Percentiles rank a stretch among this genome's conserved stretches.
Conservation (phyloP, 1,140 invertebrate species). For the Triops longicaudatus region DNA sequence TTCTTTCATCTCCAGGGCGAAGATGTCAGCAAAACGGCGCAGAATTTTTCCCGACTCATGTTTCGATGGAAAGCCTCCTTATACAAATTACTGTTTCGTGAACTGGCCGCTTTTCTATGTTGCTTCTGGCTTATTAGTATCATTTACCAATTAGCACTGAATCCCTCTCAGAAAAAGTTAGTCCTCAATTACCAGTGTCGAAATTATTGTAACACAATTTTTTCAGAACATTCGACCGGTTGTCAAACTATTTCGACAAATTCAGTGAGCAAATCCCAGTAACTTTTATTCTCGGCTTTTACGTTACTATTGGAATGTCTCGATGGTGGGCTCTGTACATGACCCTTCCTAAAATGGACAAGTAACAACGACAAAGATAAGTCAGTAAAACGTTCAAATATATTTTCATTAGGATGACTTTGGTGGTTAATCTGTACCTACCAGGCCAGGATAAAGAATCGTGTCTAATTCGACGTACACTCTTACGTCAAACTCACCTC, state of each 20-base stretch:
- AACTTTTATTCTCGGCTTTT: constrained; percentile 82
- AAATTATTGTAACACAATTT: background rate
- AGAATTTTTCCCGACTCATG: constrained; percentile 41
- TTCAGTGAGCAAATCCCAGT: constrained; percentile 71
- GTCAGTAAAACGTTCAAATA: background rate
- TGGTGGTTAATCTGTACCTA: constrained; percentile 54
- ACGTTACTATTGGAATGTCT: constrained; percentile 55
- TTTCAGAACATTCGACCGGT: constrained; percentile 57
- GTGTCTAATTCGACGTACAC: constrained; percentile 50
- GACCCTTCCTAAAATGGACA: constrained; percentile 3
- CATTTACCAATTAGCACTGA: constrained; percentile 53
- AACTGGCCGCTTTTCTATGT: constrained; percentile 54
- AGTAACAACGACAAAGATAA: background rate
- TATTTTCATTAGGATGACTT: constrained; percentile 47
- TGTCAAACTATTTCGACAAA: constrained; percentile 67
- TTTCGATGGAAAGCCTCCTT: constrained; percentile 66
- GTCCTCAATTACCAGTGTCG: background rate
- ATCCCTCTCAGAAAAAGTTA: constrained; percentile 48
- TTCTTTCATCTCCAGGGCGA: background rate
- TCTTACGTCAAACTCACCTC: constrained; percentile 59
- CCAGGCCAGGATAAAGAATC: constrained; percentile 51
- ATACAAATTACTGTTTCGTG: constrained; percentile 65
- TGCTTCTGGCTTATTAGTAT: constrained; percentile 52
- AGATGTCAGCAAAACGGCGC: background rate
- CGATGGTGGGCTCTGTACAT: background rate